Conservation (phyloP, 2,888 invertebrate species). For the Oligia latruncula region DNA sequence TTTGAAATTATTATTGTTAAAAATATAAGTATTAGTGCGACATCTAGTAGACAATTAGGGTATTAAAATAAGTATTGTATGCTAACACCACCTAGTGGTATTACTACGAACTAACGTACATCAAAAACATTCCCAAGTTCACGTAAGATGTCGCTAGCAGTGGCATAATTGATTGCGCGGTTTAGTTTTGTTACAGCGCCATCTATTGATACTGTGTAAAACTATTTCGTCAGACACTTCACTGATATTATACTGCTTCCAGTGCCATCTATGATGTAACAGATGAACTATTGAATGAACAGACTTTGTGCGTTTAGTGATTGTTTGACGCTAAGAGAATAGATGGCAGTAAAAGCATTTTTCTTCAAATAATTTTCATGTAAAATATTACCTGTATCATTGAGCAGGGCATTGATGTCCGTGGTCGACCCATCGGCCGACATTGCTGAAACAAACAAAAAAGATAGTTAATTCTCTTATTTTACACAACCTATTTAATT, state of each 20-base stretch:
- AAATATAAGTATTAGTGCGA: conserved; percentile 1
- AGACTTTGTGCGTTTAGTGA: not conserved
- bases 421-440: conserved; percentile 91
- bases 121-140: not conserved
- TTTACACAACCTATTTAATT: not conserved
- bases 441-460: conserved; percentile 90
- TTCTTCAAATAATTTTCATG: conserved; percentile 38
- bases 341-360: conserved; percentile 65
- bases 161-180: too few relatives aligned
- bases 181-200: conserved; percentile 47
- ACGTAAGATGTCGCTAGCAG: conserved; percentile 46
- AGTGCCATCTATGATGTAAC: conserved; percentile 61
- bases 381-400: conserved; percentile 89
- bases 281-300: conserved; percentile 4
- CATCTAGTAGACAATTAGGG: conserved; percentile 20
- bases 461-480: conserved; percentile 12
- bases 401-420: conserved; percentile 91
- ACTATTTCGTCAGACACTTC: not conserved
- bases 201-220: conserved; percentile 40
- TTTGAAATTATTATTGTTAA: not conserved
- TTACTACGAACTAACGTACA: not conserved
- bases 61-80: not conserved
- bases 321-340: not conserved
- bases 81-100: conserved; percentile 28
- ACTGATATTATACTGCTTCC: not conserved